phyloP scores from a whole-genome alignment of 1,140 invertebrate genomes.

The Aphelinus atriplicis region DNA sequence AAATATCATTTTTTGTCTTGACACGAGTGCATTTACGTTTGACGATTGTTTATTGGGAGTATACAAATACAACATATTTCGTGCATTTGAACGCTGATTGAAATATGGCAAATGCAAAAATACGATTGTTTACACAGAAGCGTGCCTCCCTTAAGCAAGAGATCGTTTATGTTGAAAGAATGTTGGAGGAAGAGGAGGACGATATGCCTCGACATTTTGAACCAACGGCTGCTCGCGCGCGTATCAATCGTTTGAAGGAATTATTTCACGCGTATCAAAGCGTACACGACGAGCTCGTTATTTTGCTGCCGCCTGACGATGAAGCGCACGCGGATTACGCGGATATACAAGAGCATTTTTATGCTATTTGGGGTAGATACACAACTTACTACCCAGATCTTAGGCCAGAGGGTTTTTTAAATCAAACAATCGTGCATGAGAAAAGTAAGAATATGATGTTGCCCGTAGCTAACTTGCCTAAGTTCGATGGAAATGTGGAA shows the following conservation, averaged over 20 bases:
- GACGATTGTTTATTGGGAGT: no score
- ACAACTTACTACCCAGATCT: neutral
- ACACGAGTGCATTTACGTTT: no score
- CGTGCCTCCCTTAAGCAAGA: neutral
- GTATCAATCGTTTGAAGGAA: neutral
- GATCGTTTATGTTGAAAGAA: neutral
- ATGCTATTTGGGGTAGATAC: neutral
- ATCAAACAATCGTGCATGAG: neutral
- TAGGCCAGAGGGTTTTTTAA: neutral
- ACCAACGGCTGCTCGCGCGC: no score
- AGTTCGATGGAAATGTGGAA: neutral
- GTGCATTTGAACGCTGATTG: no score
- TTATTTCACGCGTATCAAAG: neutral
- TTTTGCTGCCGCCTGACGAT: neutral
- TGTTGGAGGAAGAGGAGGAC: neutral
- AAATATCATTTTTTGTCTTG: no score
- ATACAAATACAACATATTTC: no score
- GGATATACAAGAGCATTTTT: neutral
- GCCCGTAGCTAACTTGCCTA: neutral
- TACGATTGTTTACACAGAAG: neutral
- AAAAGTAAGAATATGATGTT: neutral
- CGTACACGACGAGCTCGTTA: neutral
- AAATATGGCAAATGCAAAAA: neutral
- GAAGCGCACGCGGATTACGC: neutral
- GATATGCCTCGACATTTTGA: neutral